Evolutionary conservation across 2,113 vertebrate species (phyloP).

Genomic region (Hippocampus abdominalis): DNA sequence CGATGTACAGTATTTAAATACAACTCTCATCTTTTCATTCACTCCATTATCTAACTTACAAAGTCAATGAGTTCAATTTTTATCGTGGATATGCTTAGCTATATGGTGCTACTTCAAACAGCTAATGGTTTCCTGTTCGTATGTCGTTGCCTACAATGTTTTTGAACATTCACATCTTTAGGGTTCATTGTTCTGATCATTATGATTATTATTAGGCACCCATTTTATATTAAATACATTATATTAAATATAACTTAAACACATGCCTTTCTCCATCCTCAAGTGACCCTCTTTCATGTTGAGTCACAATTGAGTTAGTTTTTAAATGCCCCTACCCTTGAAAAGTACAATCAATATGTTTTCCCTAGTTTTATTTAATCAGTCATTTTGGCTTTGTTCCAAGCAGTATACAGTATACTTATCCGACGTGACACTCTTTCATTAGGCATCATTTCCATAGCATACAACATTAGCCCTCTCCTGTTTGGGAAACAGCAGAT

Average conservation of each 20-base stretch:
- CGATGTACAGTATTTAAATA: background rate
- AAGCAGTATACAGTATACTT: slow-evolving; percentile 43
- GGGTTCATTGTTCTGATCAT: background rate
- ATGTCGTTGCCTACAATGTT: background rate
- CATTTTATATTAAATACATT: background rate
- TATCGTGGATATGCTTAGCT: slow-evolving; percentile 21
- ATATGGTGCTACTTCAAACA: slow-evolving; percentile 5
- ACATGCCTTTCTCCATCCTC: slow-evolving; percentile 20
- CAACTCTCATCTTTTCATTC: slow-evolving; percentile 25
- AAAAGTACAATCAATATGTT: slow-evolving; percentile 57
- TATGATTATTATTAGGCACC: background rate
- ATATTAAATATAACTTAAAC: background rate
- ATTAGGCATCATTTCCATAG: slow-evolving; percentile 70
- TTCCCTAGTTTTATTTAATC: slow-evolving; percentile 58
- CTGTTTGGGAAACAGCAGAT: slow-evolving; percentile 77
- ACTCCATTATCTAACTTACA: slow-evolving; percentile 32
- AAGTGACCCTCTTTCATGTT: slow-evolving; percentile 34
- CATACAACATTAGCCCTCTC: slow-evolving; percentile 63
- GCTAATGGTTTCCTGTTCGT: slow-evolving; percentile 1
- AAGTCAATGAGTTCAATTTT: slow-evolving; percentile 29
- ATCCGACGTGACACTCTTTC: slow-evolving; percentile 68
- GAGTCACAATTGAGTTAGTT: slow-evolving; percentile 47
- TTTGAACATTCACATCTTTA: background rate
- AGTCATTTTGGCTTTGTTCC: slow-evolving; percentile 57
- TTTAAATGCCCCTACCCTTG: slow-evolving; percentile 54